Evolutionary conservation across 23 tunicate genomes (phyloP), one percentile per base, ranked within the genome.

Genomic region (Botrylloides violaceus): DNA sequence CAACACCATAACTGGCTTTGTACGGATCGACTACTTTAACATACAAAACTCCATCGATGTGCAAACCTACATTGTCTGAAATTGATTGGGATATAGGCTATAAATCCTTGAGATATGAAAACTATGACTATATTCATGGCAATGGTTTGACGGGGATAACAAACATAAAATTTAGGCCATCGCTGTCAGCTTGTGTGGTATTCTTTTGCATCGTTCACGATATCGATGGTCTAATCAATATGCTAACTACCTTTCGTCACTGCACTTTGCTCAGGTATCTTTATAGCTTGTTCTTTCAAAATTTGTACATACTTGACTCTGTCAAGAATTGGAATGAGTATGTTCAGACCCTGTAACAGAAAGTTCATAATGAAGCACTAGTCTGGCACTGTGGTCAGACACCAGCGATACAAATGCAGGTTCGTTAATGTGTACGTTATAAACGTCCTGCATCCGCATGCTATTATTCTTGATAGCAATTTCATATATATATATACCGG

Each of bases 201-300:
- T n/a, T n/a, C n/a, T n/a, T n/a, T n/a, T n/a, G n/a, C n/a, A n/a
- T n/a, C n/a, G n/a, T n/a, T n/a, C n/a, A n/a, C n/a, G n/a, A n/a
- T n/a, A n/a, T n/a, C n/a, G n/a, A n/a, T n/a, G n/a, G n/a, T n/a
- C n/a, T n/a, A n/a, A n/a, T n/a, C n/a, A n/a, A n/a, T n/a, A n/a
- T n/a, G n/a, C n/a, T n/a, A 76, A 23, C 47, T 35, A 90, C 97
- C 97, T 83, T 85, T 79, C n/a, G 97, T 90, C 2, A 90, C 90
- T 48, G 97, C 97, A 79, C 97, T 90, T 78, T 90, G 97, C 61
- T 90, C 97, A 3, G 97, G 97, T 22, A 90, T 90, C 70, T 85
- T 85, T 22, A 93, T 93, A 1, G 93, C 98, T 62, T 84, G 98
- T 57, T 93, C 98, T 82, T 93, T 93, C 34, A 93, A 73, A 49